Percentiles rank a stretch among this genome's conserved stretches.
phyloP scores from a whole-genome alignment of 2,888 invertebrate species.

The Drosophila mettleri region DNA sequence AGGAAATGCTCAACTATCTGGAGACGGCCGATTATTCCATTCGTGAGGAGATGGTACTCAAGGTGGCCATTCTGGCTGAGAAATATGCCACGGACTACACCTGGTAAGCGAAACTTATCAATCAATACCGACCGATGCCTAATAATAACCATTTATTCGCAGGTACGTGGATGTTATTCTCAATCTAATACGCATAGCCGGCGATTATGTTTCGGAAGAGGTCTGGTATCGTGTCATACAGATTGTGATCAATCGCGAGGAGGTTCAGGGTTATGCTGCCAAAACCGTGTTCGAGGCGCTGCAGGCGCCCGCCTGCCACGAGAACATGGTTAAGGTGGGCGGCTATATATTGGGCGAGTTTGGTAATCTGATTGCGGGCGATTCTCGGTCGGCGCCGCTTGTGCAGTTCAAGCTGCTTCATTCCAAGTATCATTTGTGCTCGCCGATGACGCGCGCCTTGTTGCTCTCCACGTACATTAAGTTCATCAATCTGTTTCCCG shows the following conservation, averaged over 20 bases:
- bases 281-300: slow-evolving; percentile 99
- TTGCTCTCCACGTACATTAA: slow-evolving; percentile 99
- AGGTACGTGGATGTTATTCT: slow-evolving; percentile 97
- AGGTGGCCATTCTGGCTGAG: slow-evolving; percentile 99
- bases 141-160: neutral
- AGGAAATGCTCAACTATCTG: slow-evolving; percentile 99
- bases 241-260: slow-evolving; percentile 99
- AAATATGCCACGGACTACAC: slow-evolving; percentile 99
- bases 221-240: slow-evolving; percentile 99
- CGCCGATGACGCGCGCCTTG: slow-evolving; percentile 97
- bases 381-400: slow-evolving; percentile 97
- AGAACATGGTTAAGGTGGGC: slow-evolving; percentile 99
- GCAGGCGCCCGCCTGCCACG: slow-evolving; percentile 99
- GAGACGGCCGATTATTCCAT: slow-evolving; percentile 99
- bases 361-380: slow-evolving; percentile 99
- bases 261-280: slow-evolving; percentile 99
- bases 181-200: slow-evolving; percentile 99
- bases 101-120: slow-evolving; percentile 94
- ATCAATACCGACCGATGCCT: no score
- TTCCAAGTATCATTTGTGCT: slow-evolving; percentile 99
- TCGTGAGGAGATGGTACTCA: slow-evolving; percentile 99
- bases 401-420: slow-evolving; percentile 99
- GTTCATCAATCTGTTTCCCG: slow-evolving; percentile 99
- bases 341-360: slow-evolving; percentile 99
- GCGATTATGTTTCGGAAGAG: slow-evolving; percentile 99